Conservation (phyloP, 2,113 vertebrate genomes). For the Pseudonaja textilis region DNA sequence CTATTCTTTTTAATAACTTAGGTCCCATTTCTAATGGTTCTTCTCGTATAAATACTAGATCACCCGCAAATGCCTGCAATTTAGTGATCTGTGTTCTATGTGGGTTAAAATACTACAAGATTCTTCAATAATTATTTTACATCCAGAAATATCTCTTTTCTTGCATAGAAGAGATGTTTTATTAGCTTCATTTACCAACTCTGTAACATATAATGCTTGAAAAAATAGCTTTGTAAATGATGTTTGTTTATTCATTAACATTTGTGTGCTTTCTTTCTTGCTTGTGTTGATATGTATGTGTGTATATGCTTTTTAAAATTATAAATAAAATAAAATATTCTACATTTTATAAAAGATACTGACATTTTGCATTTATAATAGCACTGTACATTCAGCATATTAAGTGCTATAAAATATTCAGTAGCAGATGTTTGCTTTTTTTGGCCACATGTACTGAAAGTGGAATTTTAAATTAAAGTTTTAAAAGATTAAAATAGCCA, state of each 20-base stretch:
- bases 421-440: slow-evolving; percentile 9
- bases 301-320: not conserved
- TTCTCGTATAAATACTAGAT: too few relatives aligned
- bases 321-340: not conserved
- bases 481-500: not conserved
- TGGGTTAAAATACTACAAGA: not conserved
- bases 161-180: not conserved
- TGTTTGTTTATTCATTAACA: slow-evolving; percentile 48
- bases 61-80: too few relatives aligned
- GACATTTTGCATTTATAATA: slow-evolving; percentile 20
- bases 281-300: not conserved
- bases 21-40: too few relatives aligned
- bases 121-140: not conserved
- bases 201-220: slow-evolving; percentile 50
- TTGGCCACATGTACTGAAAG: not conserved
- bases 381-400: not conserved
- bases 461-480: not conserved
- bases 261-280: not conserved
- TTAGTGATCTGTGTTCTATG: not conserved
- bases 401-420: slow-evolving; percentile 17
- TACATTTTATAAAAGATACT: slow-evolving; percentile 19
- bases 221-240: slow-evolving; percentile 56
- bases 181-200: slow-evolving; percentile 40
- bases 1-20: too few relatives aligned
- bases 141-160: not conserved